A percentile compares a stretch with the other conserved stretches of the same genome.
Conservation (phyloP, 2,888 invertebrate genomes). For the Mantis religiosa region DNA sequence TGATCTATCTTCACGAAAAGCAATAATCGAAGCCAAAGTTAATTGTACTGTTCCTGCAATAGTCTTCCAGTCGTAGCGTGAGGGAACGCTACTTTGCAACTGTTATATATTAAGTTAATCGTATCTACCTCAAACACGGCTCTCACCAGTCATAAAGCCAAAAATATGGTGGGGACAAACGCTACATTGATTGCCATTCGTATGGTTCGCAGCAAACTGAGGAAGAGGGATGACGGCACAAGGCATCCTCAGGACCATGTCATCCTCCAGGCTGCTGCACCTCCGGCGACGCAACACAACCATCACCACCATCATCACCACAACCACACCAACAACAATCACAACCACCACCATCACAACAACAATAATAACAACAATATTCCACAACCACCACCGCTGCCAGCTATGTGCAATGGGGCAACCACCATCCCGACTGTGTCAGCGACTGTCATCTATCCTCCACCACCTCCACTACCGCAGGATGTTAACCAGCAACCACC, state of each 20-base stretch:
- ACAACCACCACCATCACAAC: conserved; percentile 45
- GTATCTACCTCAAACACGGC: neutral
- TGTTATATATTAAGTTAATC: neutral
- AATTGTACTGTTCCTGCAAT: neutral
- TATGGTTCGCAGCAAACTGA: conserved; percentile 86
- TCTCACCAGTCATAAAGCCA: neutral
- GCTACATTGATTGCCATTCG: conserved; percentile 77
- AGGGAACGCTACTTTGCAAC: neutral
- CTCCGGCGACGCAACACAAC: conserved; percentile 30
- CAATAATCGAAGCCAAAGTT: neutral
- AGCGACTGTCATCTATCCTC: conserved; percentile 27
- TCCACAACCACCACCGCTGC: conserved; percentile 36
- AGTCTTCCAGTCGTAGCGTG: neutral
- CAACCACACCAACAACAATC: conserved; percentile 44
- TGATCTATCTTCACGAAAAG: neutral
- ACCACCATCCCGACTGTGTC: neutral
- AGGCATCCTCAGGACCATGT: conserved; percentile 27
- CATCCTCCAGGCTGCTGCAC: conserved; percentile 33
- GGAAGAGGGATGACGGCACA: conserved; percentile 73
- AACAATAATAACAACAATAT: conserved; percentile 23
- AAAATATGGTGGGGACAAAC: conserved; percentile 76
- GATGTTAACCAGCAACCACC: conserved; percentile 36
- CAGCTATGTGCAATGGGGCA: conserved; percentile 26
- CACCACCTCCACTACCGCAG: conserved; percentile 36
- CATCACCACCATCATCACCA: conserved; percentile 36